A percentile compares a stretch with the other conserved stretches of the same genome.
phyloP scores from a whole-genome alignment of 1,140 invertebrate species.

The Eurytemora carolleeae region DNA sequence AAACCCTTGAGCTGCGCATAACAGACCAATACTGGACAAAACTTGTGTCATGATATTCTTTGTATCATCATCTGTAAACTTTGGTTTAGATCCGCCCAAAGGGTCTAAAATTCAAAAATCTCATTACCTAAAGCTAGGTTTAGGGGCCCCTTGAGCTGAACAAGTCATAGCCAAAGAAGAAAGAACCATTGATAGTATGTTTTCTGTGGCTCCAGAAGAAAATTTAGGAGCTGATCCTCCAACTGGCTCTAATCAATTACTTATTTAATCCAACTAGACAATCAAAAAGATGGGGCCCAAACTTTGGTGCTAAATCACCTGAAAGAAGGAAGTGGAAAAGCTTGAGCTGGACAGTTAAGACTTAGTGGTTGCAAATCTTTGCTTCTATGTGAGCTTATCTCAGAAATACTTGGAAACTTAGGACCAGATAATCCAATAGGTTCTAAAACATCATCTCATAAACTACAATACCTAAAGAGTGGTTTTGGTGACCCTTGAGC shows the following conservation, averaged over 20 bases:
- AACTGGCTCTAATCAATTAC: constrained; percentile 3
- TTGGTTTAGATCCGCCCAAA: not conserved
- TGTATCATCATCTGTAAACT: not conserved
- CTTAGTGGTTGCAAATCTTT: not conserved
- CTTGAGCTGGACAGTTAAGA: constrained; percentile 16
- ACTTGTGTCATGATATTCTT: not conserved
- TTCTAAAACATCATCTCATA: constrained; percentile 7
- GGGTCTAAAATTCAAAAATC: not conserved
- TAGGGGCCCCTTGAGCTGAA: constrained; percentile 12
- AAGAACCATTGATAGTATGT: not conserved
- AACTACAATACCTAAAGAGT: constrained; percentile 27
- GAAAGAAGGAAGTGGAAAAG: constrained; percentile 14
- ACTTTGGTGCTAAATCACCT: too few relatives aligned
- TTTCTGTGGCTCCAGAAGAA: not conserved
- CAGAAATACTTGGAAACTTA: constrained; percentile 10
- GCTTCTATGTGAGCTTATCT: constrained; percentile 3
- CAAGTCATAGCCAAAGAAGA: constrained; percentile 1
- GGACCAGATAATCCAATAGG: constrained; percentile 16
- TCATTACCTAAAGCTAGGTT: constrained; percentile 10
- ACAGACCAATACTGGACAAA: not conserved
- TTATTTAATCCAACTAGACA: too few relatives aligned
- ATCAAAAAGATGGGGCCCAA: too few relatives aligned
- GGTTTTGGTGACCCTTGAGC: constrained; percentile 26
- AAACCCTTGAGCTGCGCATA: not conserved
- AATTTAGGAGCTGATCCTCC: constrained; percentile 13